A percentile compares a stretch with the other conserved stretches of the same genome.
phyloP scores from a whole-genome alignment of 2,888 invertebrate species.

The Mellilla xanthometata region DNA sequence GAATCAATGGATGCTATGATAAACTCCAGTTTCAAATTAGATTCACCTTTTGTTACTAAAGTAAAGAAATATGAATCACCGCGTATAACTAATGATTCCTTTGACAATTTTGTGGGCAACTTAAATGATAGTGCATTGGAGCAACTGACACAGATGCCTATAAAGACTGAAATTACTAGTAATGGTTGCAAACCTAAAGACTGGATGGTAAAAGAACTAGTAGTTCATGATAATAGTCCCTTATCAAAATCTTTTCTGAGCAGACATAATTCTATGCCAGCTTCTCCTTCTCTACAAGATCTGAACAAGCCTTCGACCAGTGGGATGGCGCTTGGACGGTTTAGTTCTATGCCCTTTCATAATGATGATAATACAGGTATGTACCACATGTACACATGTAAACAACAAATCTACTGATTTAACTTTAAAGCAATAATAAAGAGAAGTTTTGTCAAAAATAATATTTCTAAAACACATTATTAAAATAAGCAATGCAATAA shows the following conservation, averaged over 20 bases:
- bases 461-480: no score
- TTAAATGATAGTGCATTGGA: slow-evolving; percentile 75
- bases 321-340: slow-evolving; percentile 66
- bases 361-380: slow-evolving; percentile 51
- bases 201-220: slow-evolving; percentile 56
- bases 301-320: slow-evolving; percentile 63
- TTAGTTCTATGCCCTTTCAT: slow-evolving; percentile 72
- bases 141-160: slow-evolving; percentile 63
- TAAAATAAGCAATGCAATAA: no score
- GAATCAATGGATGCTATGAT: slow-evolving; percentile 71
- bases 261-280: slow-evolving; percentile 75
- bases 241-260: slow-evolving; percentile 58
- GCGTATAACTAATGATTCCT: slow-evolving; percentile 68
- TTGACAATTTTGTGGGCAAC: slow-evolving; percentile 70
- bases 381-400: no score
- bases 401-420: no score
- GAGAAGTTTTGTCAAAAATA: no score
- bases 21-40: slow-evolving; percentile 57
- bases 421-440: no score
- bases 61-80: slow-evolving; percentile 55
- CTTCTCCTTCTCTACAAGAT: slow-evolving; percentile 57
- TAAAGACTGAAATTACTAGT: slow-evolving; percentile 40
- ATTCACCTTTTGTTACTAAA: slow-evolving; percentile 54
- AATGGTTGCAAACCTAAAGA: slow-evolving; percentile 36
- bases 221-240: slow-evolving; percentile 56